Percentiles rank a stretch among this genome's conserved stretches.
Evolutionary conservation across 2,113 vertebrate species (phyloP).

Genomic region (Ramphastos sulfuratus): DNA sequence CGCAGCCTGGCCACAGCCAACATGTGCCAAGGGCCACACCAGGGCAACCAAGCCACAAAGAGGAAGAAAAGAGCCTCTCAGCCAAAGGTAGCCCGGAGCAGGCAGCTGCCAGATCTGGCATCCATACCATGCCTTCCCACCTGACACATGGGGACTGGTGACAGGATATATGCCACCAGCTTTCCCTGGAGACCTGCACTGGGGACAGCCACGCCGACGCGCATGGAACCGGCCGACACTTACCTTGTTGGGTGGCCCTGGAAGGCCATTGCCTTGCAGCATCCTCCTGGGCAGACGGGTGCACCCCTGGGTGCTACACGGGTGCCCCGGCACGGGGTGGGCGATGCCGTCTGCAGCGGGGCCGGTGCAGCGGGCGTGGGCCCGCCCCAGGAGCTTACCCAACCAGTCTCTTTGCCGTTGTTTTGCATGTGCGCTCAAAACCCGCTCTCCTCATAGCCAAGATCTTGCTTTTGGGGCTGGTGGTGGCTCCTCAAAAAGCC

Average conservation of each 20-base stretch:
- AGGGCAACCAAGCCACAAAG: background rate
- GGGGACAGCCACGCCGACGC: accelerated
- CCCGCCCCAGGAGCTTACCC: constrained; percentile 60
- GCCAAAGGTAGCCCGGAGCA: background rate
- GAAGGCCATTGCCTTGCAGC: constrained; percentile 45
- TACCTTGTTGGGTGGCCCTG: constrained; percentile 43
- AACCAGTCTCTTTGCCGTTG: constrained; percentile 47
- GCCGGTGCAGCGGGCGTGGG: background rate
- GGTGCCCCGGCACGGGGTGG: constrained; percentile 12
- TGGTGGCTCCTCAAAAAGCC: accelerated
- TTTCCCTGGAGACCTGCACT: accelerated
- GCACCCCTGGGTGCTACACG: constrained; percentile 28
- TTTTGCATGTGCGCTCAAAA: constrained; percentile 26
- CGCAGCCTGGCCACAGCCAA: background rate
- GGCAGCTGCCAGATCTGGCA: background rate
- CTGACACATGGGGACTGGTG: accelerated
- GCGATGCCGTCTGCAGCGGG: background rate
- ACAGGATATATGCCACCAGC: background rate
- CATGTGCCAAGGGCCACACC: background rate
- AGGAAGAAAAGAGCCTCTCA: background rate
- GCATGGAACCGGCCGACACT: background rate
- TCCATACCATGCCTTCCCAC: background rate
- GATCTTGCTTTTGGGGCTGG: background rate
- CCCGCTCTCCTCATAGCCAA: background rate
- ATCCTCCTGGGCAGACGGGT: constrained; percentile 13